Base-by-base conservation (phyloP, 2,888 invertebrate species). In the Noctua janthe region DNA sequence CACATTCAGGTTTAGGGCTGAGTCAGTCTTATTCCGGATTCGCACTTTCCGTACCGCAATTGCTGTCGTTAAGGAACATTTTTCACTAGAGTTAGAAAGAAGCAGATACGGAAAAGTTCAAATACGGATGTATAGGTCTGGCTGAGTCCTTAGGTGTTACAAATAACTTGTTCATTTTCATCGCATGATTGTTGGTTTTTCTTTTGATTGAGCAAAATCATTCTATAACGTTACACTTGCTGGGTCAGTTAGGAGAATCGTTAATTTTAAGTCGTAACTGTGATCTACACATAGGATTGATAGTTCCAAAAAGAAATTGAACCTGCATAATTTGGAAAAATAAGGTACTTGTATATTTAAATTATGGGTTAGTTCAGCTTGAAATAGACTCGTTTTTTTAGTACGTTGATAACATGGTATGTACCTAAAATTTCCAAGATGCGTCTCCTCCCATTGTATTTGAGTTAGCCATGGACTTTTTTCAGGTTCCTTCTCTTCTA, bases 401-500 rank as follows among this genome's bases (percentile, higher is more conserved):
- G 64, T 79, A 69, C 35, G 71, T 79, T 76, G 17, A 75, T 81
- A 67, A 69, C 81, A 87, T 69, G 81, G 74, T 70, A 87, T 64
- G 35, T 91, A 83, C 97, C 97, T 96, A 92, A 98, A 99, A 90
- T 98, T 98, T 39, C 98, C 99, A 88, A 98, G 97, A 92, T 98
- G 98, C n/a, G 97, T 97, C 91, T 98, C 97, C 92, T 98, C 98
- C 98, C 98, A 98, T 81, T 97, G 97, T 86, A 98, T 97, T 92
- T 98, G 98, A 17, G 94, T 96, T 89, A 97, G 97, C 95, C 97
- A 95, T 0, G 97, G 96, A 88, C 96, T 97, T 78, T 96, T 97
- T 82, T 97, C 97, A 3, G 94, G 95, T 88, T 95, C 97, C 78
- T 92, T 96, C 17, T 97, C 96, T 72, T 97, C 97, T 11, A 89